Evolutionary conservation across 2,797 vertebrate genomes (phyloP), one percentile per base, ranked within the genome.

Genomic region (Phrynocephalus vlangalii): DNA sequence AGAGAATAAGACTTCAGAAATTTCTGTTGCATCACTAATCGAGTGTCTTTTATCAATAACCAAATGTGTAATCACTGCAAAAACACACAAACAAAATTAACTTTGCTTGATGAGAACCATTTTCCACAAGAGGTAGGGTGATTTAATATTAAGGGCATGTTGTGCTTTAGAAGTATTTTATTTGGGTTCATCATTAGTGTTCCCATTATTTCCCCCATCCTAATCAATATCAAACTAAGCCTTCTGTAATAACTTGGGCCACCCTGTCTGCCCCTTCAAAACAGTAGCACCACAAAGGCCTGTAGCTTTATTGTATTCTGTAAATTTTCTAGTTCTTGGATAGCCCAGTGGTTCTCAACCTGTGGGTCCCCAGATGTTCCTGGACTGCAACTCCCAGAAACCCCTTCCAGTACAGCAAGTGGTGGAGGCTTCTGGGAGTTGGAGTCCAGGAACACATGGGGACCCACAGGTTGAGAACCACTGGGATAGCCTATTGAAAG

Each of bases 141-240:
- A 71, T 66, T 83, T 56, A 3, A 30, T 3, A 30, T 60, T 79
- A 71, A 88, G 63, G 70, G 67, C 38, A 72, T 0, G 48, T 15
- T 44, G 83, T 71, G 50, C 52, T 72, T 79, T 83, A 50, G 79
- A 79, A 72, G 30, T 38, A n/a, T 70, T 48, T 83, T 87, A n/a
- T 52, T 48, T 70, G 30, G 52, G 52, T 77, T 44, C n/a, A 68
- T 87, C 71, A 82, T 67, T 76, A 82, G 63, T 13, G 50, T 82
- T 83, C 52, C 86, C 44, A 87, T 52, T 68, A 78, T 52, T 52
- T 44, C 6, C 6, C 11, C 13, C 38, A 24, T 63, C 22, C 13
- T 16, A 72, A 79, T 88, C 76, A 84, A 79, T 84, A 79, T 79
- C 52, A 33, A 77, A 77, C 66, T 75, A n/a, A 82, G 20, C 79